Evolutionary conservation across 2,888 invertebrate genomes (phyloP).

Genomic region (Agonopterix subpropinquella): DNA sequence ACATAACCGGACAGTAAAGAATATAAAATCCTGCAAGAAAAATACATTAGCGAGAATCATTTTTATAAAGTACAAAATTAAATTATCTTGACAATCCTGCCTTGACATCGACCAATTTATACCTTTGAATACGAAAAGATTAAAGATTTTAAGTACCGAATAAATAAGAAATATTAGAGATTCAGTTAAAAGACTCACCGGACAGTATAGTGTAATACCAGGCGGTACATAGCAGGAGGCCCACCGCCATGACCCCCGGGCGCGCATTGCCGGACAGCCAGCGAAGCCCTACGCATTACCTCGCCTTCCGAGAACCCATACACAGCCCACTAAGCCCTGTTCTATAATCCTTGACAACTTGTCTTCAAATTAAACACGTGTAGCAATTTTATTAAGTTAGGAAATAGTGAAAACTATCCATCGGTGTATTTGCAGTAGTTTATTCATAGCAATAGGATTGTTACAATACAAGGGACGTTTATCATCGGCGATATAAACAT

Average conservation of each 20-base stretch:
- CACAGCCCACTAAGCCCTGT: slow-evolving; percentile 37
- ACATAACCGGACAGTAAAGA: slow-evolving; percentile 81
- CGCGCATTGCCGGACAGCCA: slow-evolving; percentile 28
- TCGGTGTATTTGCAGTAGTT: not conserved
- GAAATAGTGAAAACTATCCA: too few relatives aligned
- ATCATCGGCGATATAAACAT: too few relatives aligned
- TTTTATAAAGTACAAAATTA: not conserved
- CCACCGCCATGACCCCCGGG: slow-evolving; percentile 39
- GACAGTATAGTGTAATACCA: slow-evolving; percentile 66
- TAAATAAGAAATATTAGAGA: too few relatives aligned
- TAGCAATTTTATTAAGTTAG: too few relatives aligned
- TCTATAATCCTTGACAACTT: slow-evolving; percentile 3
- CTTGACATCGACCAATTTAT: too few relatives aligned
- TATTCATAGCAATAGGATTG: too few relatives aligned
- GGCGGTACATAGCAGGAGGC: slow-evolving; percentile 51
- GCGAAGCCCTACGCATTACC: slow-evolving; percentile 39
- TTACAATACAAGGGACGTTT: too few relatives aligned
- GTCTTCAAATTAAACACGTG: too few relatives aligned
- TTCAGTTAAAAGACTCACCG: slow-evolving; percentile 32
- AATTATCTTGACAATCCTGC: not conserved
- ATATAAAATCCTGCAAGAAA: slow-evolving; percentile 71
- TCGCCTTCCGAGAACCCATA: slow-evolving; percentile 46
- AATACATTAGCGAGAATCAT: not conserved
- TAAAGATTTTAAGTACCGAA: too few relatives aligned
- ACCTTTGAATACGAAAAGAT: too few relatives aligned